A percentile compares a stretch with the other conserved stretches of the same genome.
Conservation (phyloP, 2,797 vertebrate genomes). For the Cyclopterus lumpus region DNA sequence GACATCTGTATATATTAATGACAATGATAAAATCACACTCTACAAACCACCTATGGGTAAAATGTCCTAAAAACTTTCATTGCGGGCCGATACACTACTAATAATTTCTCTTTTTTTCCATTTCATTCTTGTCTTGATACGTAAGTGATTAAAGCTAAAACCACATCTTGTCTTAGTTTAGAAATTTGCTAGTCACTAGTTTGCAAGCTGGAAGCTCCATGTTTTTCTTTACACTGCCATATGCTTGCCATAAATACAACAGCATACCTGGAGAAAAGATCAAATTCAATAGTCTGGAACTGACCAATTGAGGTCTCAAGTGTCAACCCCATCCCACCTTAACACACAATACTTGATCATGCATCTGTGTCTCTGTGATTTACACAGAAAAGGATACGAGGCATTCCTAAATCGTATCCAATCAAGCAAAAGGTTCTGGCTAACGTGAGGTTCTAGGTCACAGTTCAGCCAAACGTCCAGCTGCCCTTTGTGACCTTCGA, state of each 20-base stretch:
- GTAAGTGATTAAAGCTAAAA: neutral
- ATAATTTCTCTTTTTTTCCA: neutral
- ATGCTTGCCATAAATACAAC: neutral
- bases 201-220: neutral
- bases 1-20: neutral
- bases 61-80: neutral
- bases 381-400: slow-evolving; percentile 43
- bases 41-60: neutral
- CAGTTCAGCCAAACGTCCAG: slow-evolving; percentile 78
- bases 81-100: neutral
- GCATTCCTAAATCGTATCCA: slow-evolving; percentile 63
- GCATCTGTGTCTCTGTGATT: slow-evolving; percentile 38
- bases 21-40: neutral
- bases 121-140: neutral
- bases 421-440: slow-evolving; percentile 63
- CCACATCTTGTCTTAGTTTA: slow-evolving; percentile 3
- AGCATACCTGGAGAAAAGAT: neutral
- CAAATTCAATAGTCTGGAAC: neutral
- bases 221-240: neutral
- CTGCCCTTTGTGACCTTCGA: slow-evolving; percentile 76
- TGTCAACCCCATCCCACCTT: slow-evolving; percentile 3
- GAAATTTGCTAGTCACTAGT: neutral
- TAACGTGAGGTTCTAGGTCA: slow-evolving; percentile 71
- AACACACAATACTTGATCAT: slow-evolving; percentile 20
- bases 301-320: neutral